Base-by-base conservation (phyloP, 2,797 vertebrate genomes). In the Pygocentrus nattereri region DNA sequence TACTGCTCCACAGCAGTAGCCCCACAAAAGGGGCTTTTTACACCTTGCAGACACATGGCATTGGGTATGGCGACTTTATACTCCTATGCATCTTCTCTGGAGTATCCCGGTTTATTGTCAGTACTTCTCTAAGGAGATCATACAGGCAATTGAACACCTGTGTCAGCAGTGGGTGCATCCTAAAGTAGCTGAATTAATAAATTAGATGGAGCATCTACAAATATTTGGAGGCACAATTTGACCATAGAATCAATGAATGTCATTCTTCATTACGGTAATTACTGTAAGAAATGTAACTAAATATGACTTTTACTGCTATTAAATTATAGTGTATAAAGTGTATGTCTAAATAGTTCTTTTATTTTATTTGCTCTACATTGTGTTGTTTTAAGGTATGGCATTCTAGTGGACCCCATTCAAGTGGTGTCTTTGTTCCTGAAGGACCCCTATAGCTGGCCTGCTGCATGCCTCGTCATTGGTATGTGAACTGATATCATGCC, bases 341-440 rank as follows among this genome's bases (percentile, higher is more conserved):
- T 47, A 23, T 47, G 1, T 59, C 58, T 27, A 27, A 25, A 13
- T 65, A 2, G 1, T 19, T 19, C 0, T 64, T 65, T 64, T 12
- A 31, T 64, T 64, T 21, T 1, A 8, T 38, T 25, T 67, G 6
- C 21, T 4, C 79, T 38, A 25, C 1, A 73, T 64, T 77, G 27
- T 69, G 7, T 31, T 75, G 6, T 71, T 84, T 68, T 77, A 85
- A 98, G 97, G 89, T 96, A 98, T 2, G 97, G 97, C 4, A 87
- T 98, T 80, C 88, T 98, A 82, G 97, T 98, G 85, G 97, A 98
- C 72, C 97, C 97, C 2, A 96, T 98, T 90, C 95, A 97, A 89
- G 95, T 98, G 85, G 87, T 97, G 68, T 96, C 96, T 47, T 90
- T 98, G 82, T 98, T 98, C 87, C 86, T 97, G 84, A 96, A 96